Evolutionary conservation across 2,888 invertebrate genomes (phyloP).

Genomic region (Thecocarcelia acutangulata): DNA sequence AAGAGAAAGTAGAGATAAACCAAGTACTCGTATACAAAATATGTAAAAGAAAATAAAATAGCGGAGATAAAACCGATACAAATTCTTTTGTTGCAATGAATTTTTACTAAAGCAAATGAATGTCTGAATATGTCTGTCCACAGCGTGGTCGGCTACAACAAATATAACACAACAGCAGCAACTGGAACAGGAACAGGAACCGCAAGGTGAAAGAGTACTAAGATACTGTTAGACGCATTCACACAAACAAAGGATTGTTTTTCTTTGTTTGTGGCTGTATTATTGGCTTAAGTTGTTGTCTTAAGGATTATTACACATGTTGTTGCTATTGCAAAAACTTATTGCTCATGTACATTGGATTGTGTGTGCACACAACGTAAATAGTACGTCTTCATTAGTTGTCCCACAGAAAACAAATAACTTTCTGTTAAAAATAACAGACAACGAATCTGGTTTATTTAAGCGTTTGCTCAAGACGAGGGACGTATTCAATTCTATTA

Average conservation of each 20-base stretch:
- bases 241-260: constrained; percentile 13
- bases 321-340: constrained; percentile 9
- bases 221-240: no score
- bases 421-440: constrained; percentile 44
- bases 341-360: constrained; percentile 33
- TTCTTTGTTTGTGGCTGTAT: neutral
- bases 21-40: no score
- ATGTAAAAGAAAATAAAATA: neutral
- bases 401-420: constrained; percentile 41
- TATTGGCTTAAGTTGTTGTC: constrained; percentile 9
- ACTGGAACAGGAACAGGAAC: neutral
- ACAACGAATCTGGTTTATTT: constrained; percentile 35
- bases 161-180: no score
- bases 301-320: neutral
- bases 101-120: no score
- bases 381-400: constrained; percentile 61
- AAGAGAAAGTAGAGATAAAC: no score
- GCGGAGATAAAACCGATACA: neutral
- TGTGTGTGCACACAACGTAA: no score
- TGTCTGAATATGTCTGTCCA: no score
- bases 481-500: neutral
- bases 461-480: constrained; percentile 11
- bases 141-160: no score
- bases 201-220: neutral
- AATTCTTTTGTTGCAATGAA: no score